Conservation (phyloP, 2,888 invertebrate species). For the Agrotis clavis region DNA sequence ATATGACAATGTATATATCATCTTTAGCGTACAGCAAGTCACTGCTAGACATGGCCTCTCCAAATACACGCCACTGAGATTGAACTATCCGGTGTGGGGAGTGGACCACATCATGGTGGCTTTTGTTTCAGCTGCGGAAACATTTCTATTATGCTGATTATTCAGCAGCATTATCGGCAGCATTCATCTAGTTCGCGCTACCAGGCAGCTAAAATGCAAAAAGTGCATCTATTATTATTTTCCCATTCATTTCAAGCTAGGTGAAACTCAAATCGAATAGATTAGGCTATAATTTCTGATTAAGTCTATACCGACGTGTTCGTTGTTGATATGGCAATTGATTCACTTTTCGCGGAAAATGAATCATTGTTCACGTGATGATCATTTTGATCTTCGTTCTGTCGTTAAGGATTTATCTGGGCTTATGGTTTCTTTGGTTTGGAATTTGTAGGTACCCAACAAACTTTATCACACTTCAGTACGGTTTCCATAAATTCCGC, state of each 20-base stretch:
- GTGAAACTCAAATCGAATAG: conserved; percentile 4
- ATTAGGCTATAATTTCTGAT: conserved; percentile 27
- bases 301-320: not conserved
- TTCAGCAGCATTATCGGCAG: not conserved
- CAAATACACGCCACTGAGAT: no score
- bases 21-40: not conserved
- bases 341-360: conserved; percentile 11
- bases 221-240: not conserved
- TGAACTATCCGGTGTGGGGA: no score
- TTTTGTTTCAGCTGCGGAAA: no score
- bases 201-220: not conserved
- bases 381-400: not conserved
- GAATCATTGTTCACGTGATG: conserved; percentile 19
- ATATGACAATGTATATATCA: not conserved
- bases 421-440: not conserved
- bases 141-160: no score
- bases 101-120: no score
- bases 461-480: conserved; percentile 14
- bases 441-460: not conserved
- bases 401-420: no score
- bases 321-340: conserved; percentile 15
- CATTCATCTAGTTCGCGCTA: not conserved
- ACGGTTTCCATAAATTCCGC: conserved; percentile 34
- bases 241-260: not conserved
- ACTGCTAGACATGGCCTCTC: not conserved